Conservation (phyloP, 64 coral and sea anemone genomes). For the Actinia equina region DNA sequence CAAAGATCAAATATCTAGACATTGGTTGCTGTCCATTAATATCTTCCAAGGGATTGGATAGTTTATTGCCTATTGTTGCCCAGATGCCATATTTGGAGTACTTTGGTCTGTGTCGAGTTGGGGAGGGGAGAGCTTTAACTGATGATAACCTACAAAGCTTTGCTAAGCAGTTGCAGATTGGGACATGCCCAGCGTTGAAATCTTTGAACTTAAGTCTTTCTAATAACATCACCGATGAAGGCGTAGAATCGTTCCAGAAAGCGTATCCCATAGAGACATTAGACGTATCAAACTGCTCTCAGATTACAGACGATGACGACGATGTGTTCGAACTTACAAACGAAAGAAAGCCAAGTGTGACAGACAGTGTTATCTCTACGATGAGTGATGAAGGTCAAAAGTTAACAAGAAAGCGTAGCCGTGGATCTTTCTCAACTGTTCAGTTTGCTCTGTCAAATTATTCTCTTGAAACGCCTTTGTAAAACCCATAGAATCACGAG, state of each 20-base stretch:
- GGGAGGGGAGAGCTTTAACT: conserved; percentile 26
- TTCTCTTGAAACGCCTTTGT: conserved; percentile 11
- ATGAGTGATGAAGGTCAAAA: neutral
- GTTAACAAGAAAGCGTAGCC: neutral
- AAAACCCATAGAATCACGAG: neutral
- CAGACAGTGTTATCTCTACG: neutral
- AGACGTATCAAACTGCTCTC: conserved; percentile 23
- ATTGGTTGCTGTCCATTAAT: conserved; percentile 52
- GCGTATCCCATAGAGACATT: neutral
- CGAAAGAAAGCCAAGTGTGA: neutral
- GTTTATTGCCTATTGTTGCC: neutral
- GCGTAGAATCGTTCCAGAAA: neutral
- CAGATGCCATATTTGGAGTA: conserved; percentile 29
- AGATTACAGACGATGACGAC: conserved; percentile 1
- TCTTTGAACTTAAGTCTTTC: conserved; percentile 10
- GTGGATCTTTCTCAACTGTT: conserved; percentile 7
- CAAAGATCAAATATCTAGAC: conserved; percentile 42
- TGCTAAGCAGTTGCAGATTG: neutral
- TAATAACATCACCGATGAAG: neutral
- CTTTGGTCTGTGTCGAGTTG: conserved; percentile 22
- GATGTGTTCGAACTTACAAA: neutral
- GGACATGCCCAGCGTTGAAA: neutral
- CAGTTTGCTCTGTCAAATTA: conserved; percentile 19
- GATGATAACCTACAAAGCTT: neutral
- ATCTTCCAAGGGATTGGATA: conserved; percentile 21